Conservation (phyloP, 2,888 invertebrate genomes). For the Ennomos quercinarius region DNA sequence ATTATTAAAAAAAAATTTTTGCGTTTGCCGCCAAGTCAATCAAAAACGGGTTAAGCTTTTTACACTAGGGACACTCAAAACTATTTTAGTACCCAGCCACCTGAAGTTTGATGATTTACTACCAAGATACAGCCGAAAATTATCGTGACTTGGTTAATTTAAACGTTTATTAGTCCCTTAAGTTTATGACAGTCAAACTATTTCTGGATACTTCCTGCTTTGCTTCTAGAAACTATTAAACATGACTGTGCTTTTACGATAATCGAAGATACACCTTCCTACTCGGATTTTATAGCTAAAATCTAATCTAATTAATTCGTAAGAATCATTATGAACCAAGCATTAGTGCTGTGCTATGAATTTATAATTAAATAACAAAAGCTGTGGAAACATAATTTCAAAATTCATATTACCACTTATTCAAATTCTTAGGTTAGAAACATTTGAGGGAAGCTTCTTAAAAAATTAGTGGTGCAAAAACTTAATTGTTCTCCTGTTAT, state of each 20-base stretch:
- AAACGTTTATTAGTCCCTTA: slow-evolving; percentile 34
- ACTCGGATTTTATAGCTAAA: slow-evolving; percentile 18
- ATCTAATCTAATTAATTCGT: slow-evolving; percentile 22
- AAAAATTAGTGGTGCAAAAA: too few relatives aligned
- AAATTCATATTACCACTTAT: too few relatives aligned
- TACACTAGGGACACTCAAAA: slow-evolving; percentile 35
- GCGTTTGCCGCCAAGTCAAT: slow-evolving; percentile 22
- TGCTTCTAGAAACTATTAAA: slow-evolving; percentile 5
- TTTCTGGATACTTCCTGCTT: slow-evolving; percentile 32
- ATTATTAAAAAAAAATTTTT: neutral
- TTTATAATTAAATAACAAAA: too few relatives aligned
- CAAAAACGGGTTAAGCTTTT: slow-evolving; percentile 28
- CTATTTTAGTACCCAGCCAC: slow-evolving; percentile 35
- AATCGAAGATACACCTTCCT: slow-evolving; percentile 24
- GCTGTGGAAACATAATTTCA: too few relatives aligned
- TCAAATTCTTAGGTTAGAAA: too few relatives aligned
- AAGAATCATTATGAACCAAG: neutral
- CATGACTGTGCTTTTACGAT: slow-evolving; percentile 23
- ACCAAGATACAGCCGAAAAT: slow-evolving; percentile 34
- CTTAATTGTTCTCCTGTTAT: too few relatives aligned
- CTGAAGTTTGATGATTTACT: slow-evolving; percentile 34
- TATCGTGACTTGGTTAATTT: slow-evolving; percentile 39
- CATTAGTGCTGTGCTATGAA: too few relatives aligned
- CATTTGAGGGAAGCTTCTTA: too few relatives aligned
- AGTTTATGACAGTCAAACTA: slow-evolving; percentile 34